Conservation (phyloP, 1,140 invertebrate species). For the Scylla paramamosain region DNA sequence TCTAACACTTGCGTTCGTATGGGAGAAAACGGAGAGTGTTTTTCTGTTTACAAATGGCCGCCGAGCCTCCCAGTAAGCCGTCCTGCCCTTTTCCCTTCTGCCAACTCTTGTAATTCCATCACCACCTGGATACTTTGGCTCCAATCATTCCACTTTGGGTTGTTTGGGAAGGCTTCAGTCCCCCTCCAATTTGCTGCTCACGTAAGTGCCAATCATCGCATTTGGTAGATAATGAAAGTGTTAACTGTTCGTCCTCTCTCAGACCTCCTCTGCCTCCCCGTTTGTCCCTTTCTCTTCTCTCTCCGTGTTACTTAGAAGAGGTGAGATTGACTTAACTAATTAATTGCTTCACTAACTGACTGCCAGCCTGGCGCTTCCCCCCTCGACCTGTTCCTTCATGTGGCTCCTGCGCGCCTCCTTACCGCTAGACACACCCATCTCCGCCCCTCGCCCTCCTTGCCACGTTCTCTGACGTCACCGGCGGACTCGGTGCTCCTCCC, state of each 20-base stretch:
- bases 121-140: background rate
- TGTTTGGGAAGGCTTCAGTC: background rate
- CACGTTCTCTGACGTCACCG: background rate
- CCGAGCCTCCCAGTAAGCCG: background rate
- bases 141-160: background rate
- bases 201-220: background rate
- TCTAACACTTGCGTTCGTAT: background rate
- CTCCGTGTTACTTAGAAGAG: background rate
- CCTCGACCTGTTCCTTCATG: background rate
- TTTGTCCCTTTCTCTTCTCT: background rate
- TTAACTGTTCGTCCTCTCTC: background rate
- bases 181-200: background rate
- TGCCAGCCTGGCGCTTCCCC: background rate
- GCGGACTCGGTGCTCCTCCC: background rate
- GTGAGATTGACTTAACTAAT: background rate
- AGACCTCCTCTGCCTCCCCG: background rate
- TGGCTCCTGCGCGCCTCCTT: background rate
- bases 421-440: background rate
- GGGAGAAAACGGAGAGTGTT: background rate
- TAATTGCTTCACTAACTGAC: background rate
- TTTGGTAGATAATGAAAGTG: conserved; percentile 23
- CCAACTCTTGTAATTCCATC: background rate
- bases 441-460: background rate
- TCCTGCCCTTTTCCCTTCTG: background rate
- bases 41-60: background rate